These are phyloP conservation scores for Lagorchestes hirsutus DNA, from an alignment of 2,797 vertebrate species.

Conservation along the genomic window DNA sequence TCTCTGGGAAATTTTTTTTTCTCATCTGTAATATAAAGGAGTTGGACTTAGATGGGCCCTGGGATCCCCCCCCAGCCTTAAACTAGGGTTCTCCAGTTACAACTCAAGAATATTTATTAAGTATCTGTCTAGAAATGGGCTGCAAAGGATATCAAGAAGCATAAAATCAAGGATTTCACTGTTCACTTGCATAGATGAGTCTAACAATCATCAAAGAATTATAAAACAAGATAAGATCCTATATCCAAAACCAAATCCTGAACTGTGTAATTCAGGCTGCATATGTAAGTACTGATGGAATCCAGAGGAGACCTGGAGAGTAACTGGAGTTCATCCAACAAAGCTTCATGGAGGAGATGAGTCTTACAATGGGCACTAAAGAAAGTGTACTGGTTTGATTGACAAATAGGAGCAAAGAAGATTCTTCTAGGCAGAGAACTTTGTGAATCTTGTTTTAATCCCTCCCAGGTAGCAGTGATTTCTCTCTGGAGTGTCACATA, in stretches of 20 bases:
- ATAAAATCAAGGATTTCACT: conserved; percentile 1
- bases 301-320: background rate
- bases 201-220: background rate
- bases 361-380: background rate
- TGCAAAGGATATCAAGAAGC: background rate
- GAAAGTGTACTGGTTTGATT: background rate
- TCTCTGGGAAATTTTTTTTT: too few relatives aligned
- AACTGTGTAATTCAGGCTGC: background rate
- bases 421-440: background rate
- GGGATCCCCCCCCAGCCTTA: too few relatives aligned
- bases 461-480: too few relatives aligned
- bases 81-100: too few relatives aligned
- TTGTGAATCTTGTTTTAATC: too few relatives aligned
- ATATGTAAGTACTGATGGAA: background rate
- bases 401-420: background rate
- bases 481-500: too few relatives aligned
- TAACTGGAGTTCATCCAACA: background rate
- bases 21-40: too few relatives aligned
- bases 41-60: too few relatives aligned
- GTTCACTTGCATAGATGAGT: conserved; percentile 5
- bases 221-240: background rate
- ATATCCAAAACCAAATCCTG: background rate
- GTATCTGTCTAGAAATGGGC: too few relatives aligned
- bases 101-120: too few relatives aligned
- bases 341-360: background rate